A percentile compares a stretch with the other conserved stretches of the same genome.
phyloP scores from a whole-genome alignment of 2,797 vertebrate species.

The Rhodeus uyekii region DNA sequence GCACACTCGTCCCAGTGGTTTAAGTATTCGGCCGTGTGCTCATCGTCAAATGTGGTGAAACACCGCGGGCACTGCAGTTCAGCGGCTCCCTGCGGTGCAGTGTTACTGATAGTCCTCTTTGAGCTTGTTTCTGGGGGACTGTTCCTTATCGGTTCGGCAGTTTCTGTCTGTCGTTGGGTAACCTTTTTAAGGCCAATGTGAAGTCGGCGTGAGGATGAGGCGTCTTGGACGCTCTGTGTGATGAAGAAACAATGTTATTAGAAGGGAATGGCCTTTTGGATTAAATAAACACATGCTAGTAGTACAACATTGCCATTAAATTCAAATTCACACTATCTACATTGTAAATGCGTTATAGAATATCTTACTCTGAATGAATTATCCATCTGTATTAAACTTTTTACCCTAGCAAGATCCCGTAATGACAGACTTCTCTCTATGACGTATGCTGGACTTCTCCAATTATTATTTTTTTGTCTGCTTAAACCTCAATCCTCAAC shows the following conservation, averaged over 20 bases:
- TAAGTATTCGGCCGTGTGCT: slow-evolving; percentile 80
- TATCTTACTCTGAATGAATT: neutral
- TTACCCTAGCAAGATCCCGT: neutral
- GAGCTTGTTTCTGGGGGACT: slow-evolving; percentile 60
- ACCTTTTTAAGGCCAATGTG: slow-evolving; percentile 73
- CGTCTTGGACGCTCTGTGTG: slow-evolving; percentile 70
- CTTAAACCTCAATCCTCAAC: neutral
- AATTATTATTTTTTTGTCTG: neutral
- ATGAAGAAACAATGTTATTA: slow-evolving; percentile 26
- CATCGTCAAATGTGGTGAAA: slow-evolving; percentile 78
- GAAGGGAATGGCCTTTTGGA: neutral
- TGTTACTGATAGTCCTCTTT: slow-evolving; percentile 52
- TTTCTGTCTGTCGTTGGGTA: slow-evolving; percentile 61
- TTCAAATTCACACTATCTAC: neutral
- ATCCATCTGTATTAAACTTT: neutral
- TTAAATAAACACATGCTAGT: neutral
- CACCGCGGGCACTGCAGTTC: slow-evolving; percentile 89
- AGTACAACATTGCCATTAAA: neutral
- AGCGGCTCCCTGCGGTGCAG: slow-evolving; percentile 67
- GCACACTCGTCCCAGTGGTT: slow-evolving; percentile 87
- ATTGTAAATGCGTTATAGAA: neutral
- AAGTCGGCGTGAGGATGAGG: slow-evolving; percentile 68
- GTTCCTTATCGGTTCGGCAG: slow-evolving; percentile 67
- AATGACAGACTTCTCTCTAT: neutral
- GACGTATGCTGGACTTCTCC: neutral